phyloP scores from a whole-genome alignment of 92 coral and sea anemone genomes.

The Zoanthus sociatus region DNA sequence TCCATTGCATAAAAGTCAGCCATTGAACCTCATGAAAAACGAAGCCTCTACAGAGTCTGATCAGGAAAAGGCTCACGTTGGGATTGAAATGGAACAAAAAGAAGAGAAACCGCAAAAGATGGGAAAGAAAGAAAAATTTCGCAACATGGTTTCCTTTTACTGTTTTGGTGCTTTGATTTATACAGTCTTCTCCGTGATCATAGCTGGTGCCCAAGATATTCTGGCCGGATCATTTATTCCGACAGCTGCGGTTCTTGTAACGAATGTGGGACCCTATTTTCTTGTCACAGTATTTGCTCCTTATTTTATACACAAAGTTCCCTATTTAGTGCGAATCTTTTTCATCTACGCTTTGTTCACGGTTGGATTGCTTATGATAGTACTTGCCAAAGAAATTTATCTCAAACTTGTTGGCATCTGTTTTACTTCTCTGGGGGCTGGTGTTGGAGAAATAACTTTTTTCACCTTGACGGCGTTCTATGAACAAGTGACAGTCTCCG shows the following conservation, averaged over 20 bases:
- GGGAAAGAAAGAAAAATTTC: slow-evolving; percentile 57
- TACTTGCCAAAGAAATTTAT: slow-evolving; percentile 80
- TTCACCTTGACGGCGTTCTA: slow-evolving; percentile 86
- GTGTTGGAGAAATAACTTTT: slow-evolving; percentile 83
- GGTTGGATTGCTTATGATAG: slow-evolving; percentile 83
- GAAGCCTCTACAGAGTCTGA: slow-evolving; percentile 5
- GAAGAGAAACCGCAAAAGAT: slow-evolving; percentile 38
- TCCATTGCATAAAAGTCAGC: not conserved
- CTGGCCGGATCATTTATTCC: slow-evolving; percentile 87
- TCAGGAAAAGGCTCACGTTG: not conserved
- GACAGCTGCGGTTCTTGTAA: slow-evolving; percentile 89
- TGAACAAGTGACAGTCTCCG: slow-evolving; percentile 84
- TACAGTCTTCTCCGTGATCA: slow-evolving; percentile 87
- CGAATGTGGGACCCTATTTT: slow-evolving; percentile 89
- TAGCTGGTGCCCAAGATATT: slow-evolving; percentile 91
- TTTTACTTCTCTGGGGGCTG: slow-evolving; percentile 88
- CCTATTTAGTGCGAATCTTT: slow-evolving; percentile 76
- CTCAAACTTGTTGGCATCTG: slow-evolving; percentile 86
- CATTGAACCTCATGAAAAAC: slow-evolving; percentile 5
- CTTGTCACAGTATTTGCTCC: slow-evolving; percentile 87
- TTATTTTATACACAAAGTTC: slow-evolving; percentile 80
- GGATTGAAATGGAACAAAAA: slow-evolving; percentile 28
- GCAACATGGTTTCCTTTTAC: slow-evolving; percentile 76
- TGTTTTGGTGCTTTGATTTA: slow-evolving; percentile 86
- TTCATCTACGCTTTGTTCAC: slow-evolving; percentile 75